Evolutionary conservation across 2,888 invertebrate species (phyloP), one percentile per base, ranked within the genome.

Genomic region (Aleiodes alternator): DNA sequence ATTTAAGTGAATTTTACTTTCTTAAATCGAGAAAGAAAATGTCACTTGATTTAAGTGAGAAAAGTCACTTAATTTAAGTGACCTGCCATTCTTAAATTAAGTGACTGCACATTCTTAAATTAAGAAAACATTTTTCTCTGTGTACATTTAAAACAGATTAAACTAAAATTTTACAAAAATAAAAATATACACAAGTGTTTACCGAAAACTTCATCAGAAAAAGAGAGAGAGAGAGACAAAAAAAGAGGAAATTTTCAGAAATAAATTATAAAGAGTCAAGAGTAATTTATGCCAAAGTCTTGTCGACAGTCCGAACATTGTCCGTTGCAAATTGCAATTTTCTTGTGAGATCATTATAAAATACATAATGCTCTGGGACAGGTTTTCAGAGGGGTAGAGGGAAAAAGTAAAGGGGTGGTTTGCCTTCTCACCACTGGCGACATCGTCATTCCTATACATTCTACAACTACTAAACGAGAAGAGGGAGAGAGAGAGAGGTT

Each of bases 311-410:
- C 23, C 78, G 76, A 79, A 82, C 85, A 84, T 84, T 82, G 84
- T 84, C 83, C 81, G 82, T 81, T 84, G 86, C 86, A 86, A 89
- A 87, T 88, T 87, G 85, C 86, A 86, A 87, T 89, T 88, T 88
- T 85, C 86, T 86, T 84, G 85, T 84, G 86, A 85, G 87, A 88
- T 89, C 89, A 87, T 89, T 89, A 89, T 87, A 87, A 88, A 88
- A 87, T 87, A 85, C 86, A 87, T 87, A 88, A 88, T 88, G 85
- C 86, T 78, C 79, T 80, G 79, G 51, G 51, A 66, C 66, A 29
- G 23, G 73, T 76, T 80, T 78, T 75, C 75, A 57, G 38, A 29
- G 68, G 55, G 56, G 38, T 48, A 69, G 70, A 48, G 69, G 69
- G 48, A 55, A 73, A 50, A 43, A 50, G 38, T 48, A 69, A 38